Conservation (phyloP, 2,113 vertebrate species). For the Pseudorectes ferrugineus region DNA sequence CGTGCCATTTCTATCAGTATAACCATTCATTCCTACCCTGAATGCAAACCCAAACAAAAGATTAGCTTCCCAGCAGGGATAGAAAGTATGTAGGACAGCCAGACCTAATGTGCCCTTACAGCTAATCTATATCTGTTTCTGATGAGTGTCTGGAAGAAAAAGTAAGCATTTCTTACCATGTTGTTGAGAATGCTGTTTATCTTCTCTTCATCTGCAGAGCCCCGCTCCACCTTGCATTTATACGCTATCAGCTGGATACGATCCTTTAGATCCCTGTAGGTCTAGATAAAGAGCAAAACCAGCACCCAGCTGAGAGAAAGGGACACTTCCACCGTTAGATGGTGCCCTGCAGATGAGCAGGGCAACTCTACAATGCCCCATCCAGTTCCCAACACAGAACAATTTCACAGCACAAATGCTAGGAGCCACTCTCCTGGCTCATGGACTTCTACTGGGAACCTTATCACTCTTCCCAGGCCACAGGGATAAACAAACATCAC, state of each 20-base stretch:
- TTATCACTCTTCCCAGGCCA: background rate
- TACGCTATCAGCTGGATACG: conserved; percentile 86
- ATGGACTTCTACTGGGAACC: background rate
- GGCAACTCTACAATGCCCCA: background rate
- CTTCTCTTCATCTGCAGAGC: conserved; percentile 84
- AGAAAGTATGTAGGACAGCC: background rate
- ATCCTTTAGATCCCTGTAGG: conserved; percentile 89
- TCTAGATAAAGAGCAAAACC: conserved; percentile 71
- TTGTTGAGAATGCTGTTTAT: conserved; percentile 84
- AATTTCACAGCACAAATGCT: background rate
- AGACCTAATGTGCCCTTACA: background rate
- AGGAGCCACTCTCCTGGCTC: background rate
- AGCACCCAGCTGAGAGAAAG: background rate
- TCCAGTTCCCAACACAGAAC: background rate
- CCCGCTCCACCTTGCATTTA: conserved; percentile 81
- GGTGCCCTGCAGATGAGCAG: background rate
- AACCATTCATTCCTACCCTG: background rate
- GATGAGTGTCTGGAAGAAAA: background rate
- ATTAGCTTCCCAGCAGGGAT: background rate
- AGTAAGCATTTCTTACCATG: conserved; percentile 66
- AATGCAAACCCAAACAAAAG: background rate
- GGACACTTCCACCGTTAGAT: background rate
- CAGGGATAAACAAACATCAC: background rate
- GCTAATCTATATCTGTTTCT: background rate
- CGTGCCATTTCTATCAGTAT: background rate